Base-by-base conservation (phyloP, 2,113 vertebrate genomes). In the Campylorhamphus procurvoides region DNA sequence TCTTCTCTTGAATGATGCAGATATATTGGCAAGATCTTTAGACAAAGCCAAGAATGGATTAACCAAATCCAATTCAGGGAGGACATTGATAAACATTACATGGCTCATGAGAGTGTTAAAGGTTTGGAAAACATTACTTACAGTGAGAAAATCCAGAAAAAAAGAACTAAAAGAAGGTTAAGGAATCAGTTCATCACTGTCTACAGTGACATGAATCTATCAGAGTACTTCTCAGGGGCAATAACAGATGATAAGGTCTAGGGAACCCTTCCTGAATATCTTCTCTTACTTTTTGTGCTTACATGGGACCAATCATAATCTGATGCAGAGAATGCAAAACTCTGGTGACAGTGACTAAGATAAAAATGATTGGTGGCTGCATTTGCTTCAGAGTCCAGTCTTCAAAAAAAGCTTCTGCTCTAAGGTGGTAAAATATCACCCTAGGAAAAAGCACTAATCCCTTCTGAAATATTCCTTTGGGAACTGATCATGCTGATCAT, bases 61-160 rank as follows among this genome's bases (percentile, higher is more conserved):
- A 89, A 63, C 22, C 66, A 68, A 91, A 91, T 81, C 52, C 84
- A 73, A 47, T 93, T 92, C 87, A 87, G 71, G 62, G 77, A 94
- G 69, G 87, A 95, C 81, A 89, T 64, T 95, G 91, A 95, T 89
- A 90, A 93, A 95, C 73, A 81, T 28, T 42, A 9, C 52, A 89
- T 60, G 23, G 87, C 44, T 90, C 60, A 28, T 39, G 68, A 84
- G 56, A 93, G 12, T 2, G 2, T 86, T 90, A 67, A 86, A 89
- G 60, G 19, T 77, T 92, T 93, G 68, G 68, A 81, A 94, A 92
- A 74, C 73, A 78, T 89, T 93, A 84, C 52, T 93, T 84, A 84
- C 47, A 94, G 79, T 84, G 83, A 93, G 79, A 80, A 35, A 80
- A 33, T 84, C 31, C 52, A 79, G 84, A 82, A 91, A 60, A 75